phyloP scores from a whole-genome alignment of 2,888 invertebrate genomes.

The Allacma fusca region DNA sequence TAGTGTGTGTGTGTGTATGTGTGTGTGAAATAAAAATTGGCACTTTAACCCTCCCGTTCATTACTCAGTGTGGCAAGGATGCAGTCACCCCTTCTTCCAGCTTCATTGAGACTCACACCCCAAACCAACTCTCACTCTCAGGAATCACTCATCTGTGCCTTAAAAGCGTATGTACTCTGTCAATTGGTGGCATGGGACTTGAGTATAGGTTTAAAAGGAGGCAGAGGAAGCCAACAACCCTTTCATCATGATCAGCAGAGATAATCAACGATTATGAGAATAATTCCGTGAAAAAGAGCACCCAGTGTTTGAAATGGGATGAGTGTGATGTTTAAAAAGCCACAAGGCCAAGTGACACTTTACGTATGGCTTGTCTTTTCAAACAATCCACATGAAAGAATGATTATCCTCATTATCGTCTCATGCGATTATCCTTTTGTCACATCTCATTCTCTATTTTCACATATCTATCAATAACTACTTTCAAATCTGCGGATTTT shows the following conservation, averaged over 20 bases:
- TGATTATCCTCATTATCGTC: conserved; percentile 57
- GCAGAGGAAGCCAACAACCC: conserved; percentile 17
- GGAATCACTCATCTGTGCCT: conserved; percentile 9
- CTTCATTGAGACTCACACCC: neutral
- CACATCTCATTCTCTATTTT: conserved; percentile 36
- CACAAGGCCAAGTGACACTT: conserved; percentile 46
- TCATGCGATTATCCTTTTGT: conserved; percentile 18
- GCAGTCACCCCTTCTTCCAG: conserved; percentile 21
- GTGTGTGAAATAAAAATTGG: conserved; percentile 56
- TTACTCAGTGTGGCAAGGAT: neutral
- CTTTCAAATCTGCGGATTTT: too few relatives aligned
- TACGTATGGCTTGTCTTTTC: conserved; percentile 33
- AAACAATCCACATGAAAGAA: conserved; percentile 52
- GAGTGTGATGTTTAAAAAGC: conserved; percentile 38
- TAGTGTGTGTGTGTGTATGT: too few relatives aligned
- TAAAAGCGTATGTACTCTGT: conserved; percentile 5
- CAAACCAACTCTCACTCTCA: conserved; percentile 5
- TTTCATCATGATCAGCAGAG: conserved; percentile 39
- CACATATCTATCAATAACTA: conserved; percentile 28
- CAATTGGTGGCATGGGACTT: neutral
- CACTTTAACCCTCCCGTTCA: conserved; percentile 20
- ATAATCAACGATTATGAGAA: conserved; percentile 36
- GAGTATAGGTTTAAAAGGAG: neutral
- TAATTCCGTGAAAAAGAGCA: conserved; percentile 32
- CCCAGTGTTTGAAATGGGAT: conserved; percentile 4